phyloP scores from a whole-genome alignment of 2,888 invertebrate genomes.

The Allophyes oxyacanthae region DNA sequence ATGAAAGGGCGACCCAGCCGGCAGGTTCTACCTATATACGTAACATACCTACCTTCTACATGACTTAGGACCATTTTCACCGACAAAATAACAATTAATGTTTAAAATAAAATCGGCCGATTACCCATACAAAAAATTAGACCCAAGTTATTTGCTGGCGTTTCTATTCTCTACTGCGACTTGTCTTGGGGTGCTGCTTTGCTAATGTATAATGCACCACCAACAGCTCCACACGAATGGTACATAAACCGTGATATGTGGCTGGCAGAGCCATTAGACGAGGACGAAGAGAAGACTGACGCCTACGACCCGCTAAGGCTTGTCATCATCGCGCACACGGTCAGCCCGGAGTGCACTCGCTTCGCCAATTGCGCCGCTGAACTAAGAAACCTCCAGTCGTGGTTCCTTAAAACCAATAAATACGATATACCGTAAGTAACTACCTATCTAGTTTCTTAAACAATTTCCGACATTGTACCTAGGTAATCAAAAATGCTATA shows the following conservation, averaged over 20 bases:
- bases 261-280: conserved; percentile 64
- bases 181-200: no score
- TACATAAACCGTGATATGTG: conserved; percentile 78
- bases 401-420: conserved; percentile 48
- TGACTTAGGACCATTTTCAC: no score
- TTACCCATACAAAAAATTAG: no score
- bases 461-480: no score
- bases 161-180: no score
- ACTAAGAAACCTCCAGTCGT: conserved; percentile 71
- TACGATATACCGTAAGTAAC: conserved; percentile 60
- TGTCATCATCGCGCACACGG: conserved; percentile 79
- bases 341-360: conserved; percentile 66
- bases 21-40: no score
- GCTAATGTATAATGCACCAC: not conserved
- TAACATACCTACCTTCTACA: no score
- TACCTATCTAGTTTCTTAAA: not conserved
- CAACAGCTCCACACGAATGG: conserved; percentile 78
- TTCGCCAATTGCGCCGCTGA: conserved; percentile 75
- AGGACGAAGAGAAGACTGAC: conserved; percentile 35
- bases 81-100: no score
- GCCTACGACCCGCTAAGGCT: conserved; percentile 71
- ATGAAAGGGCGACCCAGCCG: conserved; percentile 19
- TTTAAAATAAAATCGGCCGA: no score
- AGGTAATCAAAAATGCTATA: no score
- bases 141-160: no score